phyloP scores from a whole-genome alignment of 2,888 invertebrate species.

The Athalia circularis region DNA sequence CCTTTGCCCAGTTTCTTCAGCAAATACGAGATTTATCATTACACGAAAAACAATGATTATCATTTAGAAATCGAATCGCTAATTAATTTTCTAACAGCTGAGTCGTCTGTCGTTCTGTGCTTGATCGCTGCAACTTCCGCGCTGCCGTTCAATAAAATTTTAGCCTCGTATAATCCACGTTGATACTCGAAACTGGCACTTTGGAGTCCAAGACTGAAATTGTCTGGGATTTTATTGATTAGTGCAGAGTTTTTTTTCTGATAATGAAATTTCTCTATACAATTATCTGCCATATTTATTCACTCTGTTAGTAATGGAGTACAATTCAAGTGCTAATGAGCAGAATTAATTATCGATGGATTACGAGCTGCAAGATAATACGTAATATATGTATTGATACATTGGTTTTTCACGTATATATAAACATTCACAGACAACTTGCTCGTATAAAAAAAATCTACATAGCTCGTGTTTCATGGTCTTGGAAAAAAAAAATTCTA shows the following conservation, averaged over 20 bases:
- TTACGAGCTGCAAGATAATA: slow-evolving; percentile 25
- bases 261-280: background rate
- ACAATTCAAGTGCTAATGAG: background rate
- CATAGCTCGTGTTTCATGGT: slow-evolving; percentile 15
- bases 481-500: background rate
- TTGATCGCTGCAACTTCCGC: slow-evolving; percentile 11
- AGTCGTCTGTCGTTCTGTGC: slow-evolving; percentile 18
- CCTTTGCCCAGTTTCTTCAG: slow-evolving; percentile 49
- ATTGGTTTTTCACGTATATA: background rate
- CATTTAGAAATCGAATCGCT: background rate
- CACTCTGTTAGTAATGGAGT: background rate
- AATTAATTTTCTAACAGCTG: slow-evolving; percentile 20
- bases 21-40: slow-evolving; percentile 45
- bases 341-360: slow-evolving; percentile 30
- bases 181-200: slow-evolving; percentile 23
- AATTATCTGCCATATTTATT: background rate
- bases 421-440: slow-evolving; percentile 40
- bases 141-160: slow-evolving; percentile 9
- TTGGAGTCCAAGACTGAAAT: slow-evolving; percentile 11
- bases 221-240: slow-evolving; percentile 30
- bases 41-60: slow-evolving; percentile 19
- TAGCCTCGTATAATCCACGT: slow-evolving; percentile 31
- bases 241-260: slow-evolving; percentile 1
- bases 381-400: background rate
- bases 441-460: slow-evolving; percentile 43